Base-by-base conservation (phyloP, 64 coral and sea anemone genomes). In the Catalaphyllia jardinei region DNA sequence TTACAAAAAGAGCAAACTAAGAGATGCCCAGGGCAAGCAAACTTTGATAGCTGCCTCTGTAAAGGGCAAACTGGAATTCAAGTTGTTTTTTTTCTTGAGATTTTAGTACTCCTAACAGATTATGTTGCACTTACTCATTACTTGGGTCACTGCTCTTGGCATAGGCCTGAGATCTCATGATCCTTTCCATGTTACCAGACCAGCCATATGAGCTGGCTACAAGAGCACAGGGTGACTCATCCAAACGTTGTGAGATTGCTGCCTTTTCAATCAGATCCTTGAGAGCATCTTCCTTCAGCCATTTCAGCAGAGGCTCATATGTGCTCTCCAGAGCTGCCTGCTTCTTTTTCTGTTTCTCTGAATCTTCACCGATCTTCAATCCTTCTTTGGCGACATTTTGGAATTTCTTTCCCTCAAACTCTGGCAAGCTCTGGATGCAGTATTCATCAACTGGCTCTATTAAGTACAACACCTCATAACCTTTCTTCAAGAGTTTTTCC, bases 321-420 rank as follows among this genome's bases (percentile, higher is more conserved):
- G 97, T 95, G 77, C 95, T 95, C 88, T 99, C 94, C 13, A 99
- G 72, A 13, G 93, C 97, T 60, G 95, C 97, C 17, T 90, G 65
- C 63, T 99, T 99, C 86, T 99, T 99, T 59, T 99, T 99, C 64
- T 93, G 74, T 54, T 88, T 95, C 67, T 99, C 97, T 31, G 59
- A 59, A 6, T 92, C 91, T 33, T 99, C 93, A 0, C 94, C 94
- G 49, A 99, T 89, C 79, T 99, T 99, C 64, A 99, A 61, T 28
- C 97, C 97, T 82, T 99, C 97, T 64, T 99, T 99, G 4, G 97
- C 97, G 0, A 95, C 97, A 82, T 99, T 99, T 67, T 99, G 97
- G 97, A 99, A 99, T 77, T 99, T 99, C 85, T 99, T 99, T 80
- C 97, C 97, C 86, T 99, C 97, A 71, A 99, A 99, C 38, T 99